phyloP scores from a whole-genome alignment of 1,140 invertebrate species.

The Lepidurus couesii region DNA sequence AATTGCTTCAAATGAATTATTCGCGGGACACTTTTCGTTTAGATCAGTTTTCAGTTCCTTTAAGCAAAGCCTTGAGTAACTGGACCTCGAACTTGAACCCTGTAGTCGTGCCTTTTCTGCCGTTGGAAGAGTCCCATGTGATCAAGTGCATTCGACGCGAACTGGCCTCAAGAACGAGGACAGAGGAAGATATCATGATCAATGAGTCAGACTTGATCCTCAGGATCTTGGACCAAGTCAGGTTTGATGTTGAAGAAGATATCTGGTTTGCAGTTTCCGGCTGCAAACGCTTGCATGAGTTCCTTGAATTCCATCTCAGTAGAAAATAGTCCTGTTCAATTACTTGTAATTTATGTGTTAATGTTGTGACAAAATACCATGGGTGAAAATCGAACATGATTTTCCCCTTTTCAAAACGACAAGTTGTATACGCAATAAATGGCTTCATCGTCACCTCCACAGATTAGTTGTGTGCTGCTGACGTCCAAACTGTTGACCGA shows the following conservation, averaged over 20 bases:
- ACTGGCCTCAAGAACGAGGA: background rate
- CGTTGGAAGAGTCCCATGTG: background rate
- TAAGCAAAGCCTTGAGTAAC: background rate
- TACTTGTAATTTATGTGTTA: background rate
- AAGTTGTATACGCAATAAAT: constrained; percentile 50
- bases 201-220: background rate
- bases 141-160: background rate
- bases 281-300: background rate
- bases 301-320: background rate
- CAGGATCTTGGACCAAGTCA: background rate
- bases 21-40: background rate
- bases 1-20: background rate
- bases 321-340: background rate
- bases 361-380: background rate
- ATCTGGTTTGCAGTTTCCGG: background rate
- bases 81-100: background rate
- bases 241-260: background rate
- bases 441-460: constrained; percentile 76
- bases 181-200: background rate
- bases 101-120: background rate
- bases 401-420: background rate
- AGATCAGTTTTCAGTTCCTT: background rate
- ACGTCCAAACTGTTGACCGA: constrained; percentile 74
- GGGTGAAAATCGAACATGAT: background rate
- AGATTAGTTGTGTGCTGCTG: constrained; percentile 61